Base-by-base conservation (phyloP, 2,888 invertebrate genomes). In the Conomelus anceps region DNA sequence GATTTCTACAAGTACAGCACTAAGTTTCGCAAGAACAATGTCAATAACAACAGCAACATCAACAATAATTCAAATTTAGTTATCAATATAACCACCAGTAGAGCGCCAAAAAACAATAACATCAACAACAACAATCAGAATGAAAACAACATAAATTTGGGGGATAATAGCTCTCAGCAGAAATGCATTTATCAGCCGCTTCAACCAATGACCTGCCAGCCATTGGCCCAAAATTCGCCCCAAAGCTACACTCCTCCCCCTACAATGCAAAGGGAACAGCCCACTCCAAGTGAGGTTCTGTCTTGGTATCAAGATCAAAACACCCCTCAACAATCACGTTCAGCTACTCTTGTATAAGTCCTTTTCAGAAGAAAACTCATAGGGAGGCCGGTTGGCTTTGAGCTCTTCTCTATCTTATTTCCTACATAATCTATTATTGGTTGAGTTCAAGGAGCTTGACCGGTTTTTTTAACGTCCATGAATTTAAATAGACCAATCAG, bases 1-100 rank as follows among this genome's bases (percentile, higher is more conserved):
- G 99, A 99, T 93, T 99, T 98, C 93, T 99, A 98, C 93, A 99
- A 99, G 93, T 99, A 99, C 93, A 99, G 98, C 88, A 98, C 98
- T 6, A 98, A 98, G 93, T 98, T 97, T 93, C 95, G 98, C 90
- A 96, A 98, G 91, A 95, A 94, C 91, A 93, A 93, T 88, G 90
- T 91, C 34, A 89, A 91, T 90, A 90, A 91, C 87, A 90, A 91
- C 90, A 90, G 88, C 87, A 22, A 89, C 89, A 20, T 63, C 88
- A 88, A 89, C 89, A 84, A 26, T 13, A 85, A 23, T 9, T 23
- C 85, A 3, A 85, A 23, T 22, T 4, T 24, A 0, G 24, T 24
- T 0, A 85, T 24, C 17, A 85, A 23, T 85, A 85, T 23, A 22
- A 23, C 85, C 20, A 22, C 1, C 9, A 23, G 86, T 23, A 24